Conservation (phyloP, 2,113 vertebrate genomes). For the Ceuthmochares aereus region DNA sequence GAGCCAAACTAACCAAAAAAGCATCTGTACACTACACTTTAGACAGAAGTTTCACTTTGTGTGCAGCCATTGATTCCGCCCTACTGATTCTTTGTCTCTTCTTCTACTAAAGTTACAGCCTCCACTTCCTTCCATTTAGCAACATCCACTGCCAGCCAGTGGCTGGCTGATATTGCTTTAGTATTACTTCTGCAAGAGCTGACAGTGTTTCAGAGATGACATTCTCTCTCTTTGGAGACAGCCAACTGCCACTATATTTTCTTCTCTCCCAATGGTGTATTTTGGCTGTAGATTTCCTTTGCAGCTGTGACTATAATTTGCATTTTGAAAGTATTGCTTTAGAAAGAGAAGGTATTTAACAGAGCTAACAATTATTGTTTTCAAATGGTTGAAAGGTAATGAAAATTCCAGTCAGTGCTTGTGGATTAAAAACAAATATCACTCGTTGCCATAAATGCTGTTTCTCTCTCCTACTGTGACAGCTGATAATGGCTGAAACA, state of each 20-base stretch:
- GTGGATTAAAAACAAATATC: slow-evolving; percentile 34
- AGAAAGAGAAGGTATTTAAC: slow-evolving; percentile 57
- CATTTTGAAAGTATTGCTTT: slow-evolving; percentile 41
- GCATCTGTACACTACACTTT: neutral
- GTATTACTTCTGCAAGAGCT: slow-evolving; percentile 16
- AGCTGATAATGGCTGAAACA: neutral
- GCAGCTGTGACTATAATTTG: slow-evolving; percentile 66
- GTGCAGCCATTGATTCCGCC: neutral
- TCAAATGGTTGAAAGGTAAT: slow-evolving; percentile 54
- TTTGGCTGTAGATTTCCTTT: slow-evolving; percentile 67
- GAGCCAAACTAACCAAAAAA: neutral
- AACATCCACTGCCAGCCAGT: neutral
- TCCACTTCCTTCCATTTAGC: neutral
- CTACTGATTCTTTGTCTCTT: neutral
- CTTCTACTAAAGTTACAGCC: neutral
- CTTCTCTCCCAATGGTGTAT: slow-evolving; percentile 37
- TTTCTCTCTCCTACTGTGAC: neutral
- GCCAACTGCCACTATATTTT: slow-evolving; percentile 64
- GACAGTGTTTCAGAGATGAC: slow-evolving; percentile 12
- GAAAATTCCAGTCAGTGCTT: slow-evolving; percentile 15
- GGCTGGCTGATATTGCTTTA: neutral
- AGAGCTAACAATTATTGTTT: slow-evolving; percentile 50
- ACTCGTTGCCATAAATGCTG: neutral
- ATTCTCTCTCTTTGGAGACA: slow-evolving; percentile 24
- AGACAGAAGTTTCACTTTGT: neutral